Conservation (phyloP, 2,888 invertebrate species). For the Coleophora flavipennella region DNA sequence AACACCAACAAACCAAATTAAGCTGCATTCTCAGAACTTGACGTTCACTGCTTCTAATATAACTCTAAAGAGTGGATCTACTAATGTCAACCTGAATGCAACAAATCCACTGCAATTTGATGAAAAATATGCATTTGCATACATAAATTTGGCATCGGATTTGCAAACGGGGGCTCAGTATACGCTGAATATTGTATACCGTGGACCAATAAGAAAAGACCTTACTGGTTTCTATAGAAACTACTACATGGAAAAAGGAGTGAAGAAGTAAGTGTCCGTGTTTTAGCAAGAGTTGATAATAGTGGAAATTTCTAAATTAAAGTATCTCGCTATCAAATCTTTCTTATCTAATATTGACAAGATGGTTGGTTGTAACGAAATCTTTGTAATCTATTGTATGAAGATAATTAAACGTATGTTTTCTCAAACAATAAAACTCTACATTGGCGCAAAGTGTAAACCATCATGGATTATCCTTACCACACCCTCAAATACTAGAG, state of each 20-base stretch:
- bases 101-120: slow-evolving; percentile 40
- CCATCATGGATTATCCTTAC: too few species aligned
- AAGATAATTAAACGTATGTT: too few species aligned
- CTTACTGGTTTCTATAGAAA: slow-evolving; percentile 76
- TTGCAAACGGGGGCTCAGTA: slow-evolving; percentile 50
- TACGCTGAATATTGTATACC: slow-evolving; percentile 62
- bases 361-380: neutral
- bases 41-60: slow-evolving; percentile 33
- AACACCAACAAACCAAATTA: slow-evolving; percentile 37
- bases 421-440: too few species aligned
- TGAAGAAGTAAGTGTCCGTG: slow-evolving; percentile 59
- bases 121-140: slow-evolving; percentile 54
- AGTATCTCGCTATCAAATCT: too few species aligned
- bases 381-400: too few species aligned
- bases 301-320: too few species aligned
- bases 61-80: slow-evolving; percentile 25
- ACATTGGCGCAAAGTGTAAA: too few species aligned
- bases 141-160: slow-evolving; percentile 48
- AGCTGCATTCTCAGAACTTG: slow-evolving; percentile 51
- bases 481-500: too few species aligned
- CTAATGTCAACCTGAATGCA: slow-evolving; percentile 22
- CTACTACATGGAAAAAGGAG: slow-evolving; percentile 61
- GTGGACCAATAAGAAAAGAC: slow-evolving; percentile 67
- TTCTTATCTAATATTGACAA: neutral
- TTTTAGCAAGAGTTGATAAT: too few species aligned